phyloP scores from a whole-genome alignment of 2,888 invertebrate genomes.

The Microctonus hyperodae region DNA sequence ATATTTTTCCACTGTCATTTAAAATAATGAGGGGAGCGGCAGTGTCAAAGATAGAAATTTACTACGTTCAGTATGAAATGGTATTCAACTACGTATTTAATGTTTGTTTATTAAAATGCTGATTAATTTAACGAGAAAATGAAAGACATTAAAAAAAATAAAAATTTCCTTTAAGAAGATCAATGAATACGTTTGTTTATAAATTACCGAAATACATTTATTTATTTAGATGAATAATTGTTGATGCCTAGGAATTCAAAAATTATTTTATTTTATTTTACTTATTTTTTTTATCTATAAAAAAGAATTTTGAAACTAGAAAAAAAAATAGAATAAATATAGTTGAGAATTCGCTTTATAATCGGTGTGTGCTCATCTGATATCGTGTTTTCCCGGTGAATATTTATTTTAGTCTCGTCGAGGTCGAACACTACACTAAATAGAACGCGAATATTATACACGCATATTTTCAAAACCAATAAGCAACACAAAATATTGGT shows the following conservation, averaged over 20 bases:
- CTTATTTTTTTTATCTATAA: background rate
- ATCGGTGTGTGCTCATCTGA: background rate
- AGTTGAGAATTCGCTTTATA: background rate
- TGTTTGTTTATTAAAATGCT: slow-evolving; percentile 1
- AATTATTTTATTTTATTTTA: background rate
- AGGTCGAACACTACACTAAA: slow-evolving; percentile 26
- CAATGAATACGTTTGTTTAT: background rate
- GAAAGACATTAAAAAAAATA: background rate
- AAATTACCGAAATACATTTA: background rate
- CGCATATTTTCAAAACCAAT: background rate
- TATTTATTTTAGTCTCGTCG: slow-evolving; percentile 36
- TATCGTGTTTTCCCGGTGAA: slow-evolving; percentile 9
- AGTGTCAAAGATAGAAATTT: slow-evolving; percentile 40
- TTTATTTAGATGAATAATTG: background rate
- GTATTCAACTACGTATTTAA: background rate
- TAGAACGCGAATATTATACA: slow-evolving; percentile 12
- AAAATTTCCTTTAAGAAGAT: background rate
- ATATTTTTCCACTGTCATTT: slow-evolving; percentile 22
- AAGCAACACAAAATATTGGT: background rate
- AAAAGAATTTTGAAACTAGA: background rate
- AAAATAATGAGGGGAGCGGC: slow-evolving; percentile 25
- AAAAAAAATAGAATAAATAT: background rate
- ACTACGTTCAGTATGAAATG: slow-evolving; percentile 4
- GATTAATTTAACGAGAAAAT: background rate
- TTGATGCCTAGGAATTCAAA: background rate